Percentiles rank a stretch among this genome's conserved stretches.
Evolutionary conservation across 2,797 vertebrate species (phyloP).

Genomic region (Anguilla pacifica): DNA sequence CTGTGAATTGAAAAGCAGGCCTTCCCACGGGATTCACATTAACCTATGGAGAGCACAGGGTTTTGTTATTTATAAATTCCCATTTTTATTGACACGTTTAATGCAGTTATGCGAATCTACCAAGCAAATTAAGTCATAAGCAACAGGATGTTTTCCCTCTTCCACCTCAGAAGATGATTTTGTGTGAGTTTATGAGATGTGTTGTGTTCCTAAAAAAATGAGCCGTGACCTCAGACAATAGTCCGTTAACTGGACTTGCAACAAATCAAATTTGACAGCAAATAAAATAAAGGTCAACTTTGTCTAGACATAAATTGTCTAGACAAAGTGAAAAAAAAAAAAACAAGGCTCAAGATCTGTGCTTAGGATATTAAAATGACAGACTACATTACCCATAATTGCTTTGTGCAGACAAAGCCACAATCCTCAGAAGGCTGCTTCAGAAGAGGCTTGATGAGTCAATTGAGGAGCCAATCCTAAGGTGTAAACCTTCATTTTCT

Average conservation of each 20-base stretch:
- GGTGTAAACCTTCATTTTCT: neutral
- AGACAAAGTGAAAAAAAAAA: neutral
- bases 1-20: neutral
- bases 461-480: neutral
- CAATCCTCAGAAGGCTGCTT: neutral
- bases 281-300: neutral
- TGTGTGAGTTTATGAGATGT: neutral
- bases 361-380: neutral
- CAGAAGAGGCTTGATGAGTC: neutral
- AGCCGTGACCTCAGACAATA: neutral
- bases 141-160: neutral
- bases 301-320: neutral
- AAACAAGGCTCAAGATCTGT: neutral
- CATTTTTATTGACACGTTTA: neutral
- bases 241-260: neutral
- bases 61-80: neutral
- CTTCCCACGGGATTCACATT: neutral
- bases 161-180: neutral
- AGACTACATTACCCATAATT: slow-evolving; percentile 4
- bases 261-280: neutral
- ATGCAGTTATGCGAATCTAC: neutral
- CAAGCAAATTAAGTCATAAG: neutral
- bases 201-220: neutral
- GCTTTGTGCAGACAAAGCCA: neutral
- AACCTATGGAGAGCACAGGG: neutral